Conservation (phyloP, 2,113 vertebrate species). For the Felis chaus region DNA sequence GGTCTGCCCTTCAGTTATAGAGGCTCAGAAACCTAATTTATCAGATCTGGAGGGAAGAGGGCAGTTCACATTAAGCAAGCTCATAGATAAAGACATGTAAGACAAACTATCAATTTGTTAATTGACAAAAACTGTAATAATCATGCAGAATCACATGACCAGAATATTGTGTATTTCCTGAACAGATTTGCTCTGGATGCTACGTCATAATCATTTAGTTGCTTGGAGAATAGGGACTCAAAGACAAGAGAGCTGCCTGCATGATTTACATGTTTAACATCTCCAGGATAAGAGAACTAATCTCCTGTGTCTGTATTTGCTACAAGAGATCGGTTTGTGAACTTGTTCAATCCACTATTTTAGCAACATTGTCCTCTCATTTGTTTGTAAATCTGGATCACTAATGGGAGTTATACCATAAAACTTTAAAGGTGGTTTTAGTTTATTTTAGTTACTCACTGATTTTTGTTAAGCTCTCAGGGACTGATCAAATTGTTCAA, state of each 20-base stretch:
- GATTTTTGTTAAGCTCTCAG: slow-evolving; percentile 22
- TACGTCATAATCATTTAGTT: slow-evolving; percentile 24
- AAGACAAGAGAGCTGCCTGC: not conserved
- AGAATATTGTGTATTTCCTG: not conserved
- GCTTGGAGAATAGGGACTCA: not conserved
- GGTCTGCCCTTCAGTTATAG: not conserved
- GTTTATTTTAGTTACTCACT: not conserved
- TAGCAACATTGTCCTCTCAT: not conserved
- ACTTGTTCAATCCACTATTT: not conserved
- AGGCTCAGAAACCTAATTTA: slow-evolving; percentile 43
- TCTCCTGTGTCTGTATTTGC: not conserved
- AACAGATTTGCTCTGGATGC: not conserved
- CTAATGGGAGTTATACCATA: not conserved
- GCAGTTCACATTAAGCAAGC: not conserved
- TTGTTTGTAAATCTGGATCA: not conserved
- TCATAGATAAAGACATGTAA: not conserved
- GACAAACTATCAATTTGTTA: not conserved
- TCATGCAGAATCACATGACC: not conserved
- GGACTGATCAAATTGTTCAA: not conserved
- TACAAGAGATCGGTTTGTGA: not conserved
- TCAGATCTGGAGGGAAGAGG: not conserved
- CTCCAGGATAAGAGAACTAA: not conserved
- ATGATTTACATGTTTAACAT: not conserved
- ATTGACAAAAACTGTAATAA: not conserved
- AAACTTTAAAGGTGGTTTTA: not conserved